These are phyloP conservation scores for Lerema accius DNA, from an alignment of 1,140 invertebrate species.

Conservation along the genomic window DNA sequence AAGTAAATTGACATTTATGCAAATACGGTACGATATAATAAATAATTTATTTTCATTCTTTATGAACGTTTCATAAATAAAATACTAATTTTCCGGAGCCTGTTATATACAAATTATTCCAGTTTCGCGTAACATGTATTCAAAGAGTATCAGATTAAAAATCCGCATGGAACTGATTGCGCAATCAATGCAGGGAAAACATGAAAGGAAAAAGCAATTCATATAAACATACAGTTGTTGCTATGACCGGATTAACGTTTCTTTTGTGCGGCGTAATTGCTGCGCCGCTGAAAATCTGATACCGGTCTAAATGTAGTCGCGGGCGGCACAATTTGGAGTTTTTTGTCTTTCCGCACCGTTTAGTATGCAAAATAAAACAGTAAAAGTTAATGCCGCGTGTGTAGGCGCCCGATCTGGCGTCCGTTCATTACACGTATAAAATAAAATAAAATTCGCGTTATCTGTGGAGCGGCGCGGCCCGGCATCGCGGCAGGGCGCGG, in stretches of 20 bases:
- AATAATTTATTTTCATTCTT: too few species aligned
- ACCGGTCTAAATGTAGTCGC: constrained; percentile 6
- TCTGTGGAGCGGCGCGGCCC: constrained; percentile 7
- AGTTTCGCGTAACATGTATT: neutral
- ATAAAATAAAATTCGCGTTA: constrained; percentile 21
- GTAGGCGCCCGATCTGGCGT: constrained; percentile 11
- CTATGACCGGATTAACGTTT: neutral
- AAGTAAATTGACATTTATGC: constrained; percentile 14
- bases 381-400: constrained; percentile 32
- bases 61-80: neutral
- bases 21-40: too few species aligned
- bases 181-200: constrained; percentile 7
- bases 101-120: neutral
- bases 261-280: constrained; percentile 5
- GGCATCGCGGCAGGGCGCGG: neutral
- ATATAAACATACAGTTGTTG: constrained; percentile 2
- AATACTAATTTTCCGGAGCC: neutral
- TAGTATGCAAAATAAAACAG: constrained; percentile 36
- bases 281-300: constrained; percentile 4
- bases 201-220: neutral
- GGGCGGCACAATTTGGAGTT: constrained; percentile 6
- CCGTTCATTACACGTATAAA: constrained; percentile 27
- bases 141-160: neutral
- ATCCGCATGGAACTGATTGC: neutral
- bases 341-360: constrained; percentile 18